Evolutionary conservation across 2,888 invertebrate genomes (phyloP).

Genomic region (Crepidodera aurea): DNA sequence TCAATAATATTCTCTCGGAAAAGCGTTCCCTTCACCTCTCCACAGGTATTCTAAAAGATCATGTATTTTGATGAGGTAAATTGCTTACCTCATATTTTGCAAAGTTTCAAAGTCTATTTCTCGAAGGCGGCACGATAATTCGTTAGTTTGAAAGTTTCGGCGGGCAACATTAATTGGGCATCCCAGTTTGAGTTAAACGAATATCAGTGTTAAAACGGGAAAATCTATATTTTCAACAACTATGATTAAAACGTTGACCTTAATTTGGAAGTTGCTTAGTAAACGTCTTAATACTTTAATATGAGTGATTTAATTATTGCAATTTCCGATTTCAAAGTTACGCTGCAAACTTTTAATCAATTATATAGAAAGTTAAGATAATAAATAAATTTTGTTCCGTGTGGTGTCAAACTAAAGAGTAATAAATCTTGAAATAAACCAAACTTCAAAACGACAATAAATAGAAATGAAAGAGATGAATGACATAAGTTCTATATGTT

Average conservation of each 20-base stretch:
- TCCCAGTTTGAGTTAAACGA: not conserved
- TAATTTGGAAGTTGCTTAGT: not conserved
- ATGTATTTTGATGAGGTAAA: conserved; percentile 10
- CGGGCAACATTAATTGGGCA: conserved; percentile 1
- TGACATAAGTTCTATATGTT: no score
- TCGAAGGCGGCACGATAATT: no score
- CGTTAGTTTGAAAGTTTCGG: conserved; percentile 1
- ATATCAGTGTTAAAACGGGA: not conserved
- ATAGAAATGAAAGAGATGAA: no score
- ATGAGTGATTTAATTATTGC: not conserved
- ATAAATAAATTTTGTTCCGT: no score
- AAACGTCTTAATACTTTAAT: not conserved
- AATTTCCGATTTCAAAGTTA: not conserved
- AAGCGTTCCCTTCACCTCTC: no score
- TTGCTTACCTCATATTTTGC: conserved; percentile 9
- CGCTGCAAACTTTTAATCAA: not conserved
- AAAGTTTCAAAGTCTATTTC: conserved; percentile 1
- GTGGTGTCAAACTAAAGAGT: no score
- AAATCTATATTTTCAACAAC: not conserved
- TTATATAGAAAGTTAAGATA: not conserved
- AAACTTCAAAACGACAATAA: no score
- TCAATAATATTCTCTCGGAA: conserved; percentile 9
- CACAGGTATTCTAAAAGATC: no score
- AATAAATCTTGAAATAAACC: no score
- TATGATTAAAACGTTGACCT: conserved; percentile 4